Percentiles rank a stretch among this genome's conserved stretches.
These are phyloP conservation scores for Formica exsecta DNA, from an alignment of 1,140 invertebrate species.

Conservation along the genomic window DNA sequence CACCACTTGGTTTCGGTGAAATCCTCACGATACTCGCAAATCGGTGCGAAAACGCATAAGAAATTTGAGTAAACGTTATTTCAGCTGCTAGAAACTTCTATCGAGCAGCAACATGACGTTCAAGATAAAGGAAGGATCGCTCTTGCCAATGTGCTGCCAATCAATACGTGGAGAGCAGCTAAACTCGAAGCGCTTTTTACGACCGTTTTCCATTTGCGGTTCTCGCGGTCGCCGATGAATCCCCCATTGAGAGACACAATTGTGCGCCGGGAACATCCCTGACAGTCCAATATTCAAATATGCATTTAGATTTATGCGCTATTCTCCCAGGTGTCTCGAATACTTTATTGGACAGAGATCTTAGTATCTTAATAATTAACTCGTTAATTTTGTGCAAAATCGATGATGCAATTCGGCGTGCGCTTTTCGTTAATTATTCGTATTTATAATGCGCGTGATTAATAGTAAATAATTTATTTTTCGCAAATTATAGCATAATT, in stretches of 20 bases:
- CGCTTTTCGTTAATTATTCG: slow-evolving; percentile 2
- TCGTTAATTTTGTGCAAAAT: neutral
- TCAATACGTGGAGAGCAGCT: slow-evolving; percentile 19
- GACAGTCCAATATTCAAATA: slow-evolving; percentile 57
- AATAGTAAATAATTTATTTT: neutral
- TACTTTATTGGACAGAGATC: neutral
- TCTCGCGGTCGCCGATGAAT: slow-evolving; percentile 50
- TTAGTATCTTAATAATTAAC: neutral
- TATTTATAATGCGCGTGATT: neutral
- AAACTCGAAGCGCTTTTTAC: slow-evolving; percentile 60
- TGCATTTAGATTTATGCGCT: slow-evolving; percentile 48
- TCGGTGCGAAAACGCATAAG: neutral
- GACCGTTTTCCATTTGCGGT: slow-evolving; percentile 70
- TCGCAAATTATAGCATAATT: neutral
- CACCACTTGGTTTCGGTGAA: too few species aligned
- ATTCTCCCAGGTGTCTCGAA: neutral
- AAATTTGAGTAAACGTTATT: neutral
- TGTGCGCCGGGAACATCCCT: slow-evolving; percentile 15
- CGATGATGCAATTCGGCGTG: neutral
- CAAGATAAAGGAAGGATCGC: slow-evolving; percentile 20
- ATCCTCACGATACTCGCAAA: neutral
- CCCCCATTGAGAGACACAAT: slow-evolving; percentile 49
- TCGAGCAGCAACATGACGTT: neutral
- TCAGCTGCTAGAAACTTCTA: neutral
- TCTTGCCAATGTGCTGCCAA: slow-evolving; percentile 1